These are phyloP conservation scores for Diplosoma virens DNA, from an alignment of 23 tunicate species.

Conservation along the genomic window DNA sequence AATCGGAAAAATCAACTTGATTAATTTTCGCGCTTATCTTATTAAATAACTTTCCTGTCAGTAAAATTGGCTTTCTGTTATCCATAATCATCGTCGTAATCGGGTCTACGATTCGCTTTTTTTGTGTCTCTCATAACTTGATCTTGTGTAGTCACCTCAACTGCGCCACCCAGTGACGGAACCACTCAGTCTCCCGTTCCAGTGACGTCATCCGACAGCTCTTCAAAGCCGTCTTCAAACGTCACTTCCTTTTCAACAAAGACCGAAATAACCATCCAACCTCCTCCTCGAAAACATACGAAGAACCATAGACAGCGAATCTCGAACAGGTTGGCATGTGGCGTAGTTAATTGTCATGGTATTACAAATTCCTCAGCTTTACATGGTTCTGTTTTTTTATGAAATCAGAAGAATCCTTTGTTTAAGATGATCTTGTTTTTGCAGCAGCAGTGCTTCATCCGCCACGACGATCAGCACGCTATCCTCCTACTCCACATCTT, in stretches of 20 bases:
- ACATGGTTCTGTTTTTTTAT: background rate
- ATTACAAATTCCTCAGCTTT: too few relatives aligned
- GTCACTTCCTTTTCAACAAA: background rate
- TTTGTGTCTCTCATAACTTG: background rate
- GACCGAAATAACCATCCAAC: background rate
- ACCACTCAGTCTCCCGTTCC: background rate
- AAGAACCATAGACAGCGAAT: constrained; percentile 26
- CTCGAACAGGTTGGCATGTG: constrained; percentile 44
- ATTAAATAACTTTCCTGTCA: background rate
- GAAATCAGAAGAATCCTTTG: background rate
- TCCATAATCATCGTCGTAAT: too few relatives aligned
- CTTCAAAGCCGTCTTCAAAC: constrained; percentile 27
- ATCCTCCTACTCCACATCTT: constrained; percentile 62
- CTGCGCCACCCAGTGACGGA: constrained; percentile 3
- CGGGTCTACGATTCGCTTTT: background rate
- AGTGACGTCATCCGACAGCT: too few relatives aligned
- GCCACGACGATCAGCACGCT: constrained; percentile 66
- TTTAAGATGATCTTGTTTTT: background rate
- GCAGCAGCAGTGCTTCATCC: constrained; percentile 63
- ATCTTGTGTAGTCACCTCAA: background rate
- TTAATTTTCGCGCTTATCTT: background rate
- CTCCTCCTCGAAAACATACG: constrained; percentile 28
- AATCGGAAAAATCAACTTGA: too few relatives aligned
- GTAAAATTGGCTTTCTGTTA: too few relatives aligned
- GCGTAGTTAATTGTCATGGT: background rate